Percentiles rank a stretch among this genome's conserved stretches.
Conservation (phyloP, 2,888 invertebrate genomes). For the Spialia ferax region DNA sequence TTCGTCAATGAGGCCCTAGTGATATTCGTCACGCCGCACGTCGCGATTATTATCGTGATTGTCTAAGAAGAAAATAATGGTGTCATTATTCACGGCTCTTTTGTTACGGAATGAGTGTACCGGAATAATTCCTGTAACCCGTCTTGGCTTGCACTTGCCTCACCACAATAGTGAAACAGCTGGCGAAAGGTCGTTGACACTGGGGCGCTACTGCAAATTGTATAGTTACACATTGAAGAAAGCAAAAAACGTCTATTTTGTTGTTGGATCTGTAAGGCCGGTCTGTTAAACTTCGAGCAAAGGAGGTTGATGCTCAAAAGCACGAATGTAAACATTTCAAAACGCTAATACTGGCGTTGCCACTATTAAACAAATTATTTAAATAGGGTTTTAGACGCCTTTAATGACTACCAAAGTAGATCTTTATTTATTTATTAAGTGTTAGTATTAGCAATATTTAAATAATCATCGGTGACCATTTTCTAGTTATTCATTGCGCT, state of each 20-base stretch:
- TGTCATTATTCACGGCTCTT: conserved; percentile 81
- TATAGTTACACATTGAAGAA: conserved; percentile 76
- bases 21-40: conserved; percentile 36
- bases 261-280: conserved; percentile 51
- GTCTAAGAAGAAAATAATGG: conserved; percentile 71
- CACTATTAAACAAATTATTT: too few species aligned
- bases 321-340: conserved; percentile 56
- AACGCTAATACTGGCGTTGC: conserved; percentile 52
- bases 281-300: conserved; percentile 29
- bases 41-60: conserved; percentile 58
- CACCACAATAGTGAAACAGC: conserved; percentile 80
- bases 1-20: conserved; percentile 36
- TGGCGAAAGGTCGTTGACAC: conserved; percentile 81
- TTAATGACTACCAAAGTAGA: too few species aligned
- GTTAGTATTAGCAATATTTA: too few species aligned
- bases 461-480: too few species aligned
- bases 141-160: conserved; percentile 70
- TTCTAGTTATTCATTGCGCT: too few species aligned
- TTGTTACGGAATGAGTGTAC: conserved; percentile 77
- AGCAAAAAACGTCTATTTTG: conserved; percentile 75
- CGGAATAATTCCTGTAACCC: conserved; percentile 73
- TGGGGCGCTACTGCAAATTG: conserved; percentile 79
- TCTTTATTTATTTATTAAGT: too few species aligned
- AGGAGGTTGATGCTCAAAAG: conserved; percentile 57
- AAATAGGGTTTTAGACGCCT: too few species aligned